Percentiles rank a stretch among this genome's conserved stretches.
Conservation (phyloP, 2,797 vertebrate genomes). For the Amblyopsis hoosieri region DNA sequence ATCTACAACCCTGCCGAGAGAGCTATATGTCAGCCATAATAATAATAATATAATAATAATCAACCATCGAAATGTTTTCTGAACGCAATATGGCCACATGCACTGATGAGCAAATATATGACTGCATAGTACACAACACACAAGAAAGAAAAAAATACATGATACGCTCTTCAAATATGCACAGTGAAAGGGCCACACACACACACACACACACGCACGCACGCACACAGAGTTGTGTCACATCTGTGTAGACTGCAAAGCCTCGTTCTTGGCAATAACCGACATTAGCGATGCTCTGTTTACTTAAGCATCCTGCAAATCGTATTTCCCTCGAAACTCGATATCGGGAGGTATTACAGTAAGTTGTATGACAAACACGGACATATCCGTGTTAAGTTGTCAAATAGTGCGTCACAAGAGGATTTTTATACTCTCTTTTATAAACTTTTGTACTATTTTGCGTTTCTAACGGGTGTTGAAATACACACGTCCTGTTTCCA, state of each 20-base stretch:
- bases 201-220: not conserved
- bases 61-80: not conserved
- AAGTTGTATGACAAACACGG: not conserved
- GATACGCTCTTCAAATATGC: not conserved
- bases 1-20: too few species aligned
- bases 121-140: not conserved
- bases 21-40: not conserved
- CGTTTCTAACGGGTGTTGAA: too few species aligned
- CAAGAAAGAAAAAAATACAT: not conserved
- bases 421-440: too few species aligned
- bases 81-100: not conserved
- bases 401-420: too few species aligned
- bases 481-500: too few species aligned
- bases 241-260: not conserved
- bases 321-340: not conserved
- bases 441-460: too few species aligned
- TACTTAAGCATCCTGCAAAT: not conserved
- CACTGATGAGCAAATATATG: not conserved
- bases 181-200: not conserved
- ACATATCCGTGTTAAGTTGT: not conserved
- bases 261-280: not conserved
- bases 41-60: too few species aligned
- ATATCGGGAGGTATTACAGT: not conserved
- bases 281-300: not conserved
- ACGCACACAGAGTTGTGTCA: slow-evolving; percentile 2